A percentile compares a stretch with the other conserved stretches of the same genome.
phyloP scores from a whole-genome alignment of 2,888 invertebrate species.

The Eremobia ochroleuca region DNA sequence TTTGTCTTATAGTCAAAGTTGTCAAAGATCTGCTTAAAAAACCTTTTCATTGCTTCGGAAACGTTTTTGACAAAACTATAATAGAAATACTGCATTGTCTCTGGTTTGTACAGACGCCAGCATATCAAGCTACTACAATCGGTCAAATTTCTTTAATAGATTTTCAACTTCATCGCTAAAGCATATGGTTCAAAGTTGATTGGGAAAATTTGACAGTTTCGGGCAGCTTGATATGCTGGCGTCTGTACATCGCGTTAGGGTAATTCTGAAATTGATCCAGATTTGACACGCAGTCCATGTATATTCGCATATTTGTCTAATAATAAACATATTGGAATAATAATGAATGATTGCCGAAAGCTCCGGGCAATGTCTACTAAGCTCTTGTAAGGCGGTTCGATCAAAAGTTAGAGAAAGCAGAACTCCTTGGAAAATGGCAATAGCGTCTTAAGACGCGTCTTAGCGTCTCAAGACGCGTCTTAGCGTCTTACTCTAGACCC shows the following conservation, averaged over 20 bases:
- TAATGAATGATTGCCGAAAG: neutral
- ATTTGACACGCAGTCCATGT: neutral
- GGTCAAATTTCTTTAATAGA: too few species aligned
- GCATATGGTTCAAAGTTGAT: too few species aligned
- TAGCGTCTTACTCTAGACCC: neutral
- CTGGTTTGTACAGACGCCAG: too few species aligned
- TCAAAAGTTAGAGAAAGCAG: constrained; percentile 32
- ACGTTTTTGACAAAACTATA: neutral
- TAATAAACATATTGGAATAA: neutral
- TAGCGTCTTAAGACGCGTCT: too few species aligned
- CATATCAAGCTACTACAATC: too few species aligned
- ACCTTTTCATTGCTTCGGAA: neutral
- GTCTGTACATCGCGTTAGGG: too few species aligned
- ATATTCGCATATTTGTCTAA: neutral
- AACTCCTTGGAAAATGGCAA: constrained; percentile 6
- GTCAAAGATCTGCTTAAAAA: neutral
- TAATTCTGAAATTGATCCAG: neutral
- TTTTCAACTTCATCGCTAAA: too few species aligned
- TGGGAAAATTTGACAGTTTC: too few species aligned
- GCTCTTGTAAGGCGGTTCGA: constrained; percentile 5
- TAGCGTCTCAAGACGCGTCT: too few species aligned
- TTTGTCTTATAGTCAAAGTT: neutral
- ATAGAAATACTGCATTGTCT: too few species aligned
- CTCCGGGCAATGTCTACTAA: constrained; percentile 2
- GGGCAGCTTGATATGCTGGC: too few species aligned